Conservation (phyloP, 2,888 invertebrate species). For the Liodrosophila aerea region DNA sequence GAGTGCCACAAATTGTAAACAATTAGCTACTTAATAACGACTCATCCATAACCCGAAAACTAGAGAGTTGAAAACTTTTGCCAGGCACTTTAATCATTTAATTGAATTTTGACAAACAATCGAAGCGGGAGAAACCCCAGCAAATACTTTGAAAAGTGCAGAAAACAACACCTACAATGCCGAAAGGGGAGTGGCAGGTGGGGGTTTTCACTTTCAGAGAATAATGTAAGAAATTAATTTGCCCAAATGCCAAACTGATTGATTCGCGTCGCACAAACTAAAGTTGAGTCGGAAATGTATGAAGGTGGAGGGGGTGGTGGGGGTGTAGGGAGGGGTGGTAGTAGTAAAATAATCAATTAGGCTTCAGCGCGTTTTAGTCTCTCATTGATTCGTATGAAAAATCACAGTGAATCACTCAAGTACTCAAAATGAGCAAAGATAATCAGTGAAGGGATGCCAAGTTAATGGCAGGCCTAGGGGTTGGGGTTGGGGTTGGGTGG, state of each 20-base stretch:
- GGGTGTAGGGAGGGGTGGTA: background rate
- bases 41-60: slow-evolving; percentile 22
- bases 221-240: slow-evolving; percentile 72
- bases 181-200: background rate
- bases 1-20: slow-evolving; percentile 29
- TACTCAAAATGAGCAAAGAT: slow-evolving; percentile 40
- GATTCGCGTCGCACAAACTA: slow-evolving; percentile 45
- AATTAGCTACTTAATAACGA: slow-evolving; percentile 44
- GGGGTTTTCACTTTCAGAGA: slow-evolving; percentile 54
- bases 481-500: slow-evolving; percentile 4
- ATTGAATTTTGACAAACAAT: slow-evolving; percentile 60
- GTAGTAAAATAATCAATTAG: slow-evolving; percentile 64
- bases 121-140: slow-evolving; percentile 8
- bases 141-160: slow-evolving; percentile 28
- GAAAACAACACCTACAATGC: slow-evolving; percentile 29
- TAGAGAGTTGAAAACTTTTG: slow-evolving; percentile 38
- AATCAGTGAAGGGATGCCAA: slow-evolving; percentile 37
- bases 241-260: slow-evolving; percentile 66
- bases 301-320: background rate
- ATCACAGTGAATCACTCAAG: slow-evolving; percentile 67
- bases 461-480: background rate
- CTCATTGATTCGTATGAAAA: slow-evolving; percentile 67
- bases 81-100: slow-evolving; percentile 61
- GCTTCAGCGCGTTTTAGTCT: slow-evolving; percentile 14
- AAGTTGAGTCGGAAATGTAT: slow-evolving; percentile 11